phyloP scores from a whole-genome alignment of 2,797 vertebrate genomes.

The Rhinogobio ventralis region DNA sequence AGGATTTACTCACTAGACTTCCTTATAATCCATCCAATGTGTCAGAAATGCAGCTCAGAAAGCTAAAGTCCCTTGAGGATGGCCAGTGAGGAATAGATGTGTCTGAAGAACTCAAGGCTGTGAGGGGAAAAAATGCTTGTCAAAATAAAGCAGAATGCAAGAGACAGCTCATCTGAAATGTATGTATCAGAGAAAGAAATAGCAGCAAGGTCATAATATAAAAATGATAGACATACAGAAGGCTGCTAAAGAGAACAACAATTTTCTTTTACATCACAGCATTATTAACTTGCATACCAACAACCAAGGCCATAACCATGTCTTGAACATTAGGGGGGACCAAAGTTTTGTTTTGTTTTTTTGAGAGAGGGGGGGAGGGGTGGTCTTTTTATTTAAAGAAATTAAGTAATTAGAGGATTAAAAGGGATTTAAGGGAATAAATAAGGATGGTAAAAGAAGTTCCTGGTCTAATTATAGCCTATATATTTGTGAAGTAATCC shows the following conservation, averaged over 20 bases:
- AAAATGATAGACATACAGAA: constrained; percentile 13
- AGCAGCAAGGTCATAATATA: constrained; percentile 19
- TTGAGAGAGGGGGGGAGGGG: too few relatives aligned
- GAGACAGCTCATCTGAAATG: neutral
- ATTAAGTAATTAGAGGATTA: too few relatives aligned
- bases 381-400: too few relatives aligned
- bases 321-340: too few relatives aligned
- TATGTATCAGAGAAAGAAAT: constrained; percentile 8
- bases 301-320: neutral
- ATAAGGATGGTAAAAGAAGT: too few relatives aligned
- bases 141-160: constrained; percentile 20
- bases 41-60: constrained; percentile 46
- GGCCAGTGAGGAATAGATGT: neutral
- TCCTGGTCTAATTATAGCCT: too few relatives aligned
- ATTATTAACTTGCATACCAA: neutral
- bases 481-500: too few relatives aligned
- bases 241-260: neutral
- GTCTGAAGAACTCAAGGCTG: constrained; percentile 26
- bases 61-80: constrained; percentile 31
- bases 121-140: neutral
- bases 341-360: too few relatives aligned
- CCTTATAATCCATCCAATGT: constrained; percentile 44
- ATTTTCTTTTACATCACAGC: neutral
- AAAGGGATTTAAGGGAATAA: too few relatives aligned
- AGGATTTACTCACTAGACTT: constrained; percentile 52